These are phyloP conservation scores for Macroteleia sp. DNA, from an alignment of 2,888 invertebrate genomes.

Conservation along the genomic window DNA sequence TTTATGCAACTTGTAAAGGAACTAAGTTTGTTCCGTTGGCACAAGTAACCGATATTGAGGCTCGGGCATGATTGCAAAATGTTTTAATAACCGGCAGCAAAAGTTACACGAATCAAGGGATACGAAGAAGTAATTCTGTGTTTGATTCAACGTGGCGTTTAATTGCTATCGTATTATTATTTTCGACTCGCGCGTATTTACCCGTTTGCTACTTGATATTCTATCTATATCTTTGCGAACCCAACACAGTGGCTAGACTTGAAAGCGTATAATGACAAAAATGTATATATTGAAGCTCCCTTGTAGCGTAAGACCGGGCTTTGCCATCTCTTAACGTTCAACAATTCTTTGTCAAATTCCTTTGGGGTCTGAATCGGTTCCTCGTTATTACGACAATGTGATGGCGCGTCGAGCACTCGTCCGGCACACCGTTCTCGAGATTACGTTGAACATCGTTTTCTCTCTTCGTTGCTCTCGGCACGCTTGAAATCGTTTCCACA, in stretches of 20 bases:
- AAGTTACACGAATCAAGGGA: slow-evolving; percentile 7
- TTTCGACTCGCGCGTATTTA: neutral
- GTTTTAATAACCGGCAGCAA: slow-evolving; percentile 26
- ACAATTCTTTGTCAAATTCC: slow-evolving; percentile 48
- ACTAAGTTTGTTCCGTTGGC: slow-evolving; percentile 17
- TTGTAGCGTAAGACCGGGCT: slow-evolving; percentile 6
- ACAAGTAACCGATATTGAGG: slow-evolving; percentile 24
- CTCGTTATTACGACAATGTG: slow-evolving; percentile 77
- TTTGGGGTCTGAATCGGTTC: slow-evolving; percentile 59
- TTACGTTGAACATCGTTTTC: slow-evolving; percentile 67
- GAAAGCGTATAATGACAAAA: slow-evolving; percentile 35
- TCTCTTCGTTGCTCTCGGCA: slow-evolving; percentile 51
- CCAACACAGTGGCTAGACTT: slow-evolving; percentile 18
- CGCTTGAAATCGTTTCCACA: slow-evolving; percentile 73
- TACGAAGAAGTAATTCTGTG: neutral
- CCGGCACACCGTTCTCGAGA: slow-evolving; percentile 65
- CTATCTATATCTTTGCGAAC: slow-evolving; percentile 8
- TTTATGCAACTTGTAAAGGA: slow-evolving; percentile 28
- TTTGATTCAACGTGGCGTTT: slow-evolving; percentile 25
- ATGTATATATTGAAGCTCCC: slow-evolving; percentile 26
- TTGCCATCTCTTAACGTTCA: slow-evolving; percentile 22
- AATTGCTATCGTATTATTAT: slow-evolving; percentile 23
- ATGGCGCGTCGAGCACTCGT: slow-evolving; percentile 70
- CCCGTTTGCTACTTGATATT: slow-evolving; percentile 18
- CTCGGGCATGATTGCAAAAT: slow-evolving; percentile 3